A percentile compares a stretch with the other conserved stretches of the same genome.
phyloP scores from a whole-genome alignment of 2,888 invertebrate genomes.

The Latheticus oryzae region DNA sequence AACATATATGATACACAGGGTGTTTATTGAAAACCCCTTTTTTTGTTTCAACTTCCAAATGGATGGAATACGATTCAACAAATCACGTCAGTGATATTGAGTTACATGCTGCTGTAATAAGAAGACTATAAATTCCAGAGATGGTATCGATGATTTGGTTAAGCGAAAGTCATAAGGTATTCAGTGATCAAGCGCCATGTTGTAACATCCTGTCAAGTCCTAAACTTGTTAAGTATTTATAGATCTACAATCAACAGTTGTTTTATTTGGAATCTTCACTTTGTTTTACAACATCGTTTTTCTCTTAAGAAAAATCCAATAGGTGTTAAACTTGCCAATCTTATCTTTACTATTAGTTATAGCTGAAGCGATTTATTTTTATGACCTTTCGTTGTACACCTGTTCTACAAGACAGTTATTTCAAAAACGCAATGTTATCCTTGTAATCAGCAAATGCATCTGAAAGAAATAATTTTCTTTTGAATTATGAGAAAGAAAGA shows the following conservation, averaged over 20 bases:
- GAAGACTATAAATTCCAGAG: constrained; percentile 40
- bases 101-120: constrained; percentile 17
- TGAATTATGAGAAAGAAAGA: constrained; percentile 12
- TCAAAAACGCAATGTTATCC: constrained; percentile 28
- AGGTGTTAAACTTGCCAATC: constrained; percentile 6
- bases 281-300: constrained; percentile 8
- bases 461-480: too few relatives aligned
- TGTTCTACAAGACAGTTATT: constrained; percentile 17
- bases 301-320: constrained; percentile 7
- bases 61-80: constrained; percentile 2
- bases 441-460: constrained; percentile 14
- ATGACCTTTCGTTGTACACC: constrained; percentile 28
- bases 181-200: constrained; percentile 40
- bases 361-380: constrained; percentile 22
- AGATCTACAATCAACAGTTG: constrained; percentile 20
- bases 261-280: too few relatives aligned
- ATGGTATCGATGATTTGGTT: constrained; percentile 42
- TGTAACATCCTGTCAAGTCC: constrained; percentile 30
- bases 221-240: constrained; percentile 33
- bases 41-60: background rate
- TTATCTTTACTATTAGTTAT: constrained; percentile 12
- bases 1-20: background rate
- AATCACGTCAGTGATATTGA: constrained; percentile 3
- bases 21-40: too few relatives aligned
- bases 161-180: constrained; percentile 38